Base-by-base conservation (phyloP, 2,113 vertebrate species). In the Pimephales promelas region DNA sequence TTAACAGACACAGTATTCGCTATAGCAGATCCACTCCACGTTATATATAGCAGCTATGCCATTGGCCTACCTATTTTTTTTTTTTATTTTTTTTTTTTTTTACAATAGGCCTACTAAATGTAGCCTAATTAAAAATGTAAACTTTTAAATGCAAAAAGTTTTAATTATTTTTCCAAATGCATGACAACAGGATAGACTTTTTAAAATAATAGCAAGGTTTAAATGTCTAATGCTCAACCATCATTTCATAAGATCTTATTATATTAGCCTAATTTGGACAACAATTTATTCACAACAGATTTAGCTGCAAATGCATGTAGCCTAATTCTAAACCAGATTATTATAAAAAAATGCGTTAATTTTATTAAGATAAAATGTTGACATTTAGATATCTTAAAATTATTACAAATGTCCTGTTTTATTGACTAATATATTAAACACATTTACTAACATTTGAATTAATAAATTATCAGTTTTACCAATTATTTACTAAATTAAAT, bases 301-400 rank as follows among this genome's bases (percentile, higher is more conserved):
- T 22, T 3, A 52, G 7, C 10, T 26, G 40, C 4, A 54, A 54
- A 73, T 49, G 71, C 26, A 52, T 31, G 16, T 4, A n/a, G n/a
- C n/a, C n/a, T n/a, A 28, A 22, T 56, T 76, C 20, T 76, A 43
- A 45, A 61, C 9, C 56, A 45, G n/a, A 45, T 78, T 61, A 78
- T 43, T 43, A 59, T 59, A 34, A 45, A 45, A 78, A 11, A 43
- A 22, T 59, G 2, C 26, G 13, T n/a, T 43, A 2, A 40, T 43
- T 43, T 43, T 5, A 43, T 71, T 71, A 22, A 14, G 31, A 4
- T 22, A 40, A 64, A 64, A 64, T 64, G 2, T 7, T 3, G 28
- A 18, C 9, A 9, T 54, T 54, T 54, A 2, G 31, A 34, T 5
- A 1, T 68, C 40, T 68, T 10, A 22, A 22, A 36, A 22, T 4